Conservation (phyloP, 2,113 vertebrate genomes). For the Sinosuthora webbiana region DNA sequence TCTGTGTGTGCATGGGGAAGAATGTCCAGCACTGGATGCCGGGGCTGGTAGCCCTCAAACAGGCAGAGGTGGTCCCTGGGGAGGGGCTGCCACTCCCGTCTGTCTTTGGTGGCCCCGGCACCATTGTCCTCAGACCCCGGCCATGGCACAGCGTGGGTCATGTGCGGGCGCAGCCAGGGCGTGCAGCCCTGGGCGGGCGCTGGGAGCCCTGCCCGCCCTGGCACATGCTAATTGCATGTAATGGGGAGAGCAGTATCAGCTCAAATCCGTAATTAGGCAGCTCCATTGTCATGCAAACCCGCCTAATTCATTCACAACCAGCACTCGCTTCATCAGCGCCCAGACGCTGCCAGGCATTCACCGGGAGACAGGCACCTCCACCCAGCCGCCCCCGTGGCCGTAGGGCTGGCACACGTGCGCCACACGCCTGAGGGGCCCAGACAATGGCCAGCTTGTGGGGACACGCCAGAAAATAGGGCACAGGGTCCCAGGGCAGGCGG, state of each 20-base stretch:
- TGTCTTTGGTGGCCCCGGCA: background rate
- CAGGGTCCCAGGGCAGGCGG: rapidly evolving
- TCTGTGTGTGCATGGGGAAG: background rate
- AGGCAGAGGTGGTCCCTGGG: background rate
- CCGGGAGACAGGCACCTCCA: background rate
- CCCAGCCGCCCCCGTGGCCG: background rate
- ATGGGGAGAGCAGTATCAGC: slow-evolving; percentile 55
- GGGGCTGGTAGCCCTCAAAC: background rate
- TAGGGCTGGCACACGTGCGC: background rate
- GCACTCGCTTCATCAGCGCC: slow-evolving; percentile 52
- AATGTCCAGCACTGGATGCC: background rate
- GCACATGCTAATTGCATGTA: slow-evolving; percentile 62
- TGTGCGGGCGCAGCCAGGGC: background rate
- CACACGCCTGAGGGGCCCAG: background rate
- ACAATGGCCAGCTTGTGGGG: background rate
- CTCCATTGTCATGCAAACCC: slow-evolving; percentile 67
- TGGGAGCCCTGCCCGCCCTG: background rate
- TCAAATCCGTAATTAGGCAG: slow-evolving; percentile 67
- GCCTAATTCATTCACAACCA: slow-evolving; percentile 51
- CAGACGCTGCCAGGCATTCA: slow-evolving; percentile 29
- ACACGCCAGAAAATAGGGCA: rapidly evolving
- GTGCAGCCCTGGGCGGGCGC: background rate
- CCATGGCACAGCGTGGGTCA: background rate
- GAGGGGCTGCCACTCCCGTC: background rate
- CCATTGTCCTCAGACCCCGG: rapidly evolving